These are phyloP conservation scores for Suncus etruscus DNA, from an alignment of 2,113 vertebrate genomes.

Conservation along the genomic window DNA sequence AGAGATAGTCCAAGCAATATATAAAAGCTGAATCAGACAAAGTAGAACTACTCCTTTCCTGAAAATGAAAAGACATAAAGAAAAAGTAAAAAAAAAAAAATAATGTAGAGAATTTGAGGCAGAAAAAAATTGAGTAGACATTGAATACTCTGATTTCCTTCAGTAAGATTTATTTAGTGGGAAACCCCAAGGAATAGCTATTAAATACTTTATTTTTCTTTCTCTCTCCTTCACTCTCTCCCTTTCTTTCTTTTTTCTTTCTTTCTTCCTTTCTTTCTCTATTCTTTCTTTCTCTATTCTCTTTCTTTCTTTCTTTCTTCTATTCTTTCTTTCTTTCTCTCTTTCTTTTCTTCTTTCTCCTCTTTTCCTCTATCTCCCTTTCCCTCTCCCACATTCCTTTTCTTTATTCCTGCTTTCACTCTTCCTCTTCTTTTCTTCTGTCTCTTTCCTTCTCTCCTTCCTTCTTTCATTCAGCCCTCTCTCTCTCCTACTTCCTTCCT, in stretches of 20 bases:
- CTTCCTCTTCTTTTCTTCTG: neutral
- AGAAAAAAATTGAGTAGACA: neutral
- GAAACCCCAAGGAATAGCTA: neutral
- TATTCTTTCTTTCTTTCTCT: neutral
- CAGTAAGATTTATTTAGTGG: neutral
- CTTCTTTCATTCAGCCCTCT: too few relatives aligned
- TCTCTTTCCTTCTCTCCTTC: too few relatives aligned
- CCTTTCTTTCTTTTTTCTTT: neutral
- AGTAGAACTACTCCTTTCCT: neutral
- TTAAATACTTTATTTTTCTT: neutral
- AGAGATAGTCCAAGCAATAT: neutral
- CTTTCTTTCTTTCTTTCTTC: neutral
- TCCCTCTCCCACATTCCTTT: too few relatives aligned
- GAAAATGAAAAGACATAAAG: neutral
- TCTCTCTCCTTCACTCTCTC: neutral
- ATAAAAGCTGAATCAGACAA: neutral
- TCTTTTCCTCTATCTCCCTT: neutral
- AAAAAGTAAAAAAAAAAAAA: neutral
- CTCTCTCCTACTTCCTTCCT: too few relatives aligned
- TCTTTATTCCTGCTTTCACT: neutral
- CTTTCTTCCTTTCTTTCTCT: neutral
- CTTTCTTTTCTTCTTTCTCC: neutral
- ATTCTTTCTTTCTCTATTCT: neutral
- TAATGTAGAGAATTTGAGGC: neutral
- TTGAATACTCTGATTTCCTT: neutral